A percentile compares a stretch with the other conserved stretches of the same genome.
phyloP scores from a whole-genome alignment of 2,888 invertebrate species.

The Clitarchus hookeri region DNA sequence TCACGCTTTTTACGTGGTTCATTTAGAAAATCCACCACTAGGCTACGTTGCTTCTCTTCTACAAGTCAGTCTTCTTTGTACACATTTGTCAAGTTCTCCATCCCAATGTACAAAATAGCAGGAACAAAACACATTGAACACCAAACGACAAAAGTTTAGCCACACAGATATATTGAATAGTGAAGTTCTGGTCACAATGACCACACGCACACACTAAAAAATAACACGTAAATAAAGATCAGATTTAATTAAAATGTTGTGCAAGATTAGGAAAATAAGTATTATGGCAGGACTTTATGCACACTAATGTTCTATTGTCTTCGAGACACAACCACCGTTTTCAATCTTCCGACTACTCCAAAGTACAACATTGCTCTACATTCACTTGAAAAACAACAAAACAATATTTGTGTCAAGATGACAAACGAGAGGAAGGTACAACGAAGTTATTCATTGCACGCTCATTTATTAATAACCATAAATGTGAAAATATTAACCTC shows the following conservation, averaged over 20 bases:
- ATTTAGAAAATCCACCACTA: neutral
- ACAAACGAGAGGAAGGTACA: too few species aligned
- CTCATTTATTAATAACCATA: too few species aligned
- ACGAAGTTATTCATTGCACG: too few species aligned
- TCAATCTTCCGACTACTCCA: neutral
- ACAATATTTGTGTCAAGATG: too few species aligned
- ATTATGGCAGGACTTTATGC: slow-evolving; percentile 10
- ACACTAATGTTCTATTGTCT: slow-evolving; percentile 21
- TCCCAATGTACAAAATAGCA: neutral
- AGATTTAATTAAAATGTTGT: neutral
- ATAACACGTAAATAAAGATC: neutral
- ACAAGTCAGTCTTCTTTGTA: slow-evolving; percentile 14
- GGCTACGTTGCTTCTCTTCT: neutral
- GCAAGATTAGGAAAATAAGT: neutral
- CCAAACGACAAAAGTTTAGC: slow-evolving; percentile 5
- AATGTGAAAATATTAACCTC: too few species aligned
- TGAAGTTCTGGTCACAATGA: neutral
- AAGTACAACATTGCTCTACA: neutral
- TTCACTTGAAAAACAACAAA: too few species aligned
- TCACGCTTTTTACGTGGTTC: neutral
- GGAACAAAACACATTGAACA: neutral
- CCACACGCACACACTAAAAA: neutral
- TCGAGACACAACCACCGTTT: slow-evolving; percentile 22
- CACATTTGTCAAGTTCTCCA: neutral
- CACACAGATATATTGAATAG: neutral